Evolutionary conservation across 2,113 vertebrate species (phyloP), one percentile per base, ranked within the genome.

Genomic region (Pseudolaguvia tuberculata): DNA sequence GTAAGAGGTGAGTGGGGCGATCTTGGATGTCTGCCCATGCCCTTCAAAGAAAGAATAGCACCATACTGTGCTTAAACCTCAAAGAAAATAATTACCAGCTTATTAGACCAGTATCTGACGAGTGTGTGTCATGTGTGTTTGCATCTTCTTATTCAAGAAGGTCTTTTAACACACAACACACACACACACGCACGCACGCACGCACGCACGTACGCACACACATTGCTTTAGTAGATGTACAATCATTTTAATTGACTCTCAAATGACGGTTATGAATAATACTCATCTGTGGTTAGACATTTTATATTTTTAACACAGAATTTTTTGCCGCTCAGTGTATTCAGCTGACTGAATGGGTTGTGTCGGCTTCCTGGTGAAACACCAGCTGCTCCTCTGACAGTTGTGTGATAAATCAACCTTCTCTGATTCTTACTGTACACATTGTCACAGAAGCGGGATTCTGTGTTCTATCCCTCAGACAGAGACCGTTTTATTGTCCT

Each of bases 31-130:
- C 83, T 25, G 91, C 92, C 93, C 91, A 51, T 83, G 91, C 91
- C 90, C 90, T 93, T 92, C 87, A 89, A 86, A 90, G 81, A 83
- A 85, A 90, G 86, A 92, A 89, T 89, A 88, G 87, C 89, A 89
- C 86, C 82, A 83, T 76, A 74, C 84, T 90, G 88, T 63, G 73
- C 73, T 1, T 13, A 80, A 61, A 72, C 80, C 48, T 52, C 47
- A 50, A 66, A 75, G 72, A 69, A 71, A 50, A 73, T 31, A 56
- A 61, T 21, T 58, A 17, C 50, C 27, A 63, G 47, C 15, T 23
- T 50, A 52, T 47, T 27, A 65, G 18, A 48, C 5, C 31, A 45
- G 50, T 42, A 67, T 59, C 73, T 27, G 61, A 66, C 8, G 13
- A n/a, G 66, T 52, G 58, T 42, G 31, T 52, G 47, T 25, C 14